A percentile compares a stretch with the other conserved stretches of the same genome.
These are phyloP conservation scores for Cheilosia impressa DNA, from an alignment of 2,888 invertebrate species.

Conservation along the genomic window DNA sequence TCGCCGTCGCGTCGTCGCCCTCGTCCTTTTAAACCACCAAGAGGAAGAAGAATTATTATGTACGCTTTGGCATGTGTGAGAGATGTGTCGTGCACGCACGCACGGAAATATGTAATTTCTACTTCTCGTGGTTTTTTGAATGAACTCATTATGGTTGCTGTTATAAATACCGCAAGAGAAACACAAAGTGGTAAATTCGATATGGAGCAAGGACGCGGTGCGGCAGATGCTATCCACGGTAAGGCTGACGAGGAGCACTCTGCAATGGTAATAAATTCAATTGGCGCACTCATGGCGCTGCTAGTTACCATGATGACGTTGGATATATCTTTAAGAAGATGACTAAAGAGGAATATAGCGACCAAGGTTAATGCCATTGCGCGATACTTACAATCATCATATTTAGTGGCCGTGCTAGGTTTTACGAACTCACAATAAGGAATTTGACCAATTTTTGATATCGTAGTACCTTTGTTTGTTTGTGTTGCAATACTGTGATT, in stretches of 20 bases:
- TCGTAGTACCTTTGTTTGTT: too few species aligned
- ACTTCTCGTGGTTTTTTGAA: conserved; percentile 49
- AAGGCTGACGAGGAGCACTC: not conserved
- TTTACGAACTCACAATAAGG: too few species aligned
- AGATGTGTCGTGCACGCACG: conserved; percentile 51
- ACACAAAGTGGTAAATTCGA: conserved; percentile 44
- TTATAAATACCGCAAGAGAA: conserved; percentile 49
- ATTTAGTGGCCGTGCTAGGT: too few species aligned
- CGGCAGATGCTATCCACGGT: conserved; percentile 23
- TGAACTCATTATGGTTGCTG: conserved; percentile 42
- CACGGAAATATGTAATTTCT: conserved; percentile 53
- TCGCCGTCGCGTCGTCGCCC: conserved; percentile 4
- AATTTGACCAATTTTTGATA: too few species aligned
- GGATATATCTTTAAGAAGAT: not conserved
- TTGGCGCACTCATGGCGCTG: conserved; percentile 9
- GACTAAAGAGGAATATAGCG: not conserved
- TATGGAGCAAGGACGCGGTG: conserved; percentile 10
- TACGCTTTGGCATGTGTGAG: conserved; percentile 45
- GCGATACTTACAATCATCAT: too few species aligned
- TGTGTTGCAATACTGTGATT: too few species aligned
- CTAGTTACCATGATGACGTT: not conserved
- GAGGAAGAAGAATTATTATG: conserved; percentile 50
- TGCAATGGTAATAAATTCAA: conserved; percentile 29
- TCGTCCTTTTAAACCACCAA: not conserved
- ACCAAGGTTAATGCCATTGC: conserved; percentile 8